Conservation (phyloP, 2,888 invertebrate species). For the Idaea aversata region DNA sequence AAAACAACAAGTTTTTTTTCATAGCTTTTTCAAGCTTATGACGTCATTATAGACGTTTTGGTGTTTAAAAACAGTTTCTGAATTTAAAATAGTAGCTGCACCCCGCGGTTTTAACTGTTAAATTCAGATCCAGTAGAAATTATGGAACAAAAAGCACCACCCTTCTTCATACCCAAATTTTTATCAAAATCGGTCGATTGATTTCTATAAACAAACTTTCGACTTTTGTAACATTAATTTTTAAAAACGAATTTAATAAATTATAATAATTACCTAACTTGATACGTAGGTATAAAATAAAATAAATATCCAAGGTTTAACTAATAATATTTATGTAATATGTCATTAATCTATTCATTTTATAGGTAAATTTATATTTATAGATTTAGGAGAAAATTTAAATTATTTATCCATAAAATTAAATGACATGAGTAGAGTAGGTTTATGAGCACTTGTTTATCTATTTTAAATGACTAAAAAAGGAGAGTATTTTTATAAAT, state of each 20-base stretch:
- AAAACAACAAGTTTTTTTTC: neutral
- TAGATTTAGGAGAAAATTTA: neutral
- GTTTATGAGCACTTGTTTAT: neutral
- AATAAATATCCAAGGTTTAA: neutral
- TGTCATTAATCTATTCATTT: neutral
- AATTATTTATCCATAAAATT: neutral
- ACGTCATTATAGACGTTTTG: neutral
- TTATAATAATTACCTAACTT: neutral
- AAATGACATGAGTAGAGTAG: neutral
- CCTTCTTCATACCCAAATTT: neutral
- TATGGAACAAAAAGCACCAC: too few species aligned
- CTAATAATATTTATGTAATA: neutral
- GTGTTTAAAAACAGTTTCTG: neutral
- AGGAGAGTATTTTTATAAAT: constrained; percentile 5
- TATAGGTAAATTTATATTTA: neutral
- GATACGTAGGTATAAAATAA: neutral
- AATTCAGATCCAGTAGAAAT: too few species aligned
- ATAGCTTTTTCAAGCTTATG: neutral
- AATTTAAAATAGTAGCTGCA: neutral
- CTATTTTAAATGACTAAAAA: neutral
- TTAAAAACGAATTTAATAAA: neutral
- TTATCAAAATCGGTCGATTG: neutral
- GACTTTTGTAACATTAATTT: neutral
- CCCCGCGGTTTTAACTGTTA: too few species aligned
- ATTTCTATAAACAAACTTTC: neutral